Evolutionary conservation across 2,113 vertebrate species (phyloP), one percentile per base, ranked within the genome.

Genomic region (Silurus glanis): DNA sequence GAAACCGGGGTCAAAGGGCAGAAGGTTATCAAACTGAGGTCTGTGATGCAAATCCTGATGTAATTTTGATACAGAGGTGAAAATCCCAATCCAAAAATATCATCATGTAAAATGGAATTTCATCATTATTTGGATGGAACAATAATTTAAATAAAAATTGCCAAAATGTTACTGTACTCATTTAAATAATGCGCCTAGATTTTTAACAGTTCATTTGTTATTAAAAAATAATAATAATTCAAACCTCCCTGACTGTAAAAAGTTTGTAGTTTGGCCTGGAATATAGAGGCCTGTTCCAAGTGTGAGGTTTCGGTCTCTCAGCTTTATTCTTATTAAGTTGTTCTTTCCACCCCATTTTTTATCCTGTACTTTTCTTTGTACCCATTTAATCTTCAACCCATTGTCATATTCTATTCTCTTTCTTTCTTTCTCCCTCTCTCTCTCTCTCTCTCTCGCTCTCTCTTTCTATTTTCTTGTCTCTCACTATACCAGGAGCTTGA

Each of bases 401-500:
- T 71, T 83, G 25, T 85, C 80, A 81, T 55, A 61, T 81, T 85
- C 66, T 71, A 78, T 80, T 84, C 84, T 86, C 53, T 71, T 66
- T 76, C 72, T 64, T 58, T 83, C 85, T 80, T 21, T 47, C 79
- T 51, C 56, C 74, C 1, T 19, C 58, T 83, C 55, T 88, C 81
- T 75, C 71, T 69, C 83, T 82, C 72, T 80, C 23, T 83, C 55
- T 55, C 79, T 83, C 80, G 80, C 71, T 49, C 53, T 80, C 61
- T 78, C 78, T 82, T 66, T 45, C 64, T 85, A 62, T 85, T 56
- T 82, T 75, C 85, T 59, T 56, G 47, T 85, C 83, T 87, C 71
- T 53, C 23, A 66, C 62, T 79, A 78, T 84, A 88, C 85, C 89
- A 84, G 82, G 89, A 89, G 89, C 69, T 85, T 21, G 59, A 74